Evolutionary conservation across 2,888 invertebrate genomes (phyloP).

Genomic region (Amaurobius ferox): DNA sequence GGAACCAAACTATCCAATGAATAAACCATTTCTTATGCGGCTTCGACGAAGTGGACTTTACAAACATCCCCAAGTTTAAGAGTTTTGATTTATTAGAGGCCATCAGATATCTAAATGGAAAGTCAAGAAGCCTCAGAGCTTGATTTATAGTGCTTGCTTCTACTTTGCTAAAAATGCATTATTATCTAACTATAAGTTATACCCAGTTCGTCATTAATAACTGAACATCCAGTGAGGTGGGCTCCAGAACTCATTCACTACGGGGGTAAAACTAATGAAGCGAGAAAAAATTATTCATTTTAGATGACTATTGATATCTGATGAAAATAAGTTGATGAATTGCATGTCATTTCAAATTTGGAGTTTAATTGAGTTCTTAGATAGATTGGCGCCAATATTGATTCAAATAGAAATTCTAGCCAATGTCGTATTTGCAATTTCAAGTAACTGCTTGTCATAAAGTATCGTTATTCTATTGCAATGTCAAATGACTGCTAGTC

Average conservation of each 20-base stretch:
- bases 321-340: constrained; percentile 38
- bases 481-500: no score
- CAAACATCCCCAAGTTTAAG: constrained; percentile 21
- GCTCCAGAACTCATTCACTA: constrained; percentile 29
- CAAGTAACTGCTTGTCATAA: no score
- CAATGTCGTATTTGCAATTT: no score
- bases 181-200: constrained; percentile 37
- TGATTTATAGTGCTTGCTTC: constrained; percentile 32
- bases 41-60: constrained; percentile 15
- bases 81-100: constrained; percentile 27
- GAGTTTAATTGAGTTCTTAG: constrained; percentile 5
- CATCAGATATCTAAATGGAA: constrained; percentile 38
- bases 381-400: not conserved
- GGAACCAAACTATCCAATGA: constrained; percentile 4
- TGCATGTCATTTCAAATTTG: constrained; percentile 1
- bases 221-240: constrained; percentile 2
- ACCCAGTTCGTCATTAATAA: constrained; percentile 51
- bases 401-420: not conserved
- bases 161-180: constrained; percentile 24
- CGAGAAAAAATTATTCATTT: constrained; percentile 36
- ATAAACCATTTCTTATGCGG: constrained; percentile 12
- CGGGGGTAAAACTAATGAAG: constrained; percentile 54
- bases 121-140: constrained; percentile 16
- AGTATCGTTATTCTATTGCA: no score
- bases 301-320: constrained; percentile 35